phyloP scores from a whole-genome alignment of 2,113 vertebrate genomes.

The Podarcis raffonei region DNA sequence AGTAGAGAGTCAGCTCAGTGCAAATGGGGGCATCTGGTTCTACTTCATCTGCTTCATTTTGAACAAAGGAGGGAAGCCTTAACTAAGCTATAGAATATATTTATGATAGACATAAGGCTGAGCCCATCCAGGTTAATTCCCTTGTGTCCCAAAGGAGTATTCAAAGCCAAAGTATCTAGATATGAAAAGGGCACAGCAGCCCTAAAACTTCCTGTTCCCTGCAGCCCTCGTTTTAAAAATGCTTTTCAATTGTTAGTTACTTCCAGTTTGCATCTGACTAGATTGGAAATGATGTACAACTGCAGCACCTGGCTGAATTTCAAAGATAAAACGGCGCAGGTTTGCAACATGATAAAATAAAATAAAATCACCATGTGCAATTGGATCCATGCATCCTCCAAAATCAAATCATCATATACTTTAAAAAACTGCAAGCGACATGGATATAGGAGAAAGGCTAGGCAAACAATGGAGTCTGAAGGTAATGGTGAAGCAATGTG shows the following conservation, averaged over 20 bases:
- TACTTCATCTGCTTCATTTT: neutral
- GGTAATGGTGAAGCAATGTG: neutral
- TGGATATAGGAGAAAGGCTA: neutral
- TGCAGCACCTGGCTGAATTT: slow-evolving; percentile 21
- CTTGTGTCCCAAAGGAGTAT: neutral
- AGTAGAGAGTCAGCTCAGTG: neutral
- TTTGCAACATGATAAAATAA: slow-evolving; percentile 35
- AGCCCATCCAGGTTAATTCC: neutral
- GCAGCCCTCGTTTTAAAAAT: neutral
- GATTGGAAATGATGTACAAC: slow-evolving; percentile 3
- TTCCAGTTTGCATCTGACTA: slow-evolving; percentile 4
- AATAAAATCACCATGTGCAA: slow-evolving; percentile 44
- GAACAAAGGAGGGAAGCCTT: neutral
- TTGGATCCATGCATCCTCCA: neutral
- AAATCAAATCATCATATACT: neutral
- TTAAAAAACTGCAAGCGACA: neutral
- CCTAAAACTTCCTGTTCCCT: neutral
- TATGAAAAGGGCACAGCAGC: neutral
- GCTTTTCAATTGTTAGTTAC: slow-evolving; percentile 19
- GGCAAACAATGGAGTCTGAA: neutral
- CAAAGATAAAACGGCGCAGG: neutral
- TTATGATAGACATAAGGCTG: neutral
- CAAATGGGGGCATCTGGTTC: neutral
- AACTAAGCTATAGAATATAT: neutral
- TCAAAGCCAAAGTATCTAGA: slow-evolving; percentile 14